Conservation (phyloP, 2,797 vertebrate species). For the Arnoldichthys spilopterus region DNA sequence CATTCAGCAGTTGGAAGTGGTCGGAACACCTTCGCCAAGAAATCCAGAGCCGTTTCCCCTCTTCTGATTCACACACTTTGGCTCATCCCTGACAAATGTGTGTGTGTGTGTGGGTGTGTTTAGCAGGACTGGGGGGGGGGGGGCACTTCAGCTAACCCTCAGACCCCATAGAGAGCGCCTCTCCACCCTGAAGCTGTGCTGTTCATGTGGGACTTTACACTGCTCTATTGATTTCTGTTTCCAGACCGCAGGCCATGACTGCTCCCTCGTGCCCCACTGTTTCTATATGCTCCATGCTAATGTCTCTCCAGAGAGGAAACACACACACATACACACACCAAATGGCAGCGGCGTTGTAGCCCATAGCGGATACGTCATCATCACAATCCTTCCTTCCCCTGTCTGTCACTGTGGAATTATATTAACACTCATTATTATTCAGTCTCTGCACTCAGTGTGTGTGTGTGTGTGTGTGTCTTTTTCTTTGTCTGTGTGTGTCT, state of each 20-base stretch:
- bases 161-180: slow-evolving; percentile 38
- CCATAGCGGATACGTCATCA: slow-evolving; percentile 33
- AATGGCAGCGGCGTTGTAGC: slow-evolving; percentile 32
- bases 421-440: slow-evolving; percentile 65
- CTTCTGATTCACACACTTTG: slow-evolving; percentile 11
- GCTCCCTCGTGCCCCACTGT: slow-evolving; percentile 54
- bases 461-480: slow-evolving; percentile 20
- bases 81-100: not conserved
- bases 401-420: slow-evolving; percentile 54
- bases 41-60: slow-evolving; percentile 3
- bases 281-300: slow-evolving; percentile 48
- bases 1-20: not conserved
- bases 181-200: slow-evolving; percentile 64
- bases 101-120: not conserved
- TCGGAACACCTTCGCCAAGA: not conserved
- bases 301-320: slow-evolving; percentile 48
- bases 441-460: slow-evolving; percentile 37
- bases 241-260: slow-evolving; percentile 68
- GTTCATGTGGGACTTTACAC: slow-evolving; percentile 64
- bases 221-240: slow-evolving; percentile 74
- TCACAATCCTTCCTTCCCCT: slow-evolving; percentile 31
- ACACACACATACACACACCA: slow-evolving; percentile 45
- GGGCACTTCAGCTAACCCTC: not conserved
- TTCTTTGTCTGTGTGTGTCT: slow-evolving; percentile 13
- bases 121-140: slow-evolving; percentile 4